Evolutionary conservation across 2,888 invertebrate species (phyloP).

Genomic region (Tanytarsus gracilentus): DNA sequence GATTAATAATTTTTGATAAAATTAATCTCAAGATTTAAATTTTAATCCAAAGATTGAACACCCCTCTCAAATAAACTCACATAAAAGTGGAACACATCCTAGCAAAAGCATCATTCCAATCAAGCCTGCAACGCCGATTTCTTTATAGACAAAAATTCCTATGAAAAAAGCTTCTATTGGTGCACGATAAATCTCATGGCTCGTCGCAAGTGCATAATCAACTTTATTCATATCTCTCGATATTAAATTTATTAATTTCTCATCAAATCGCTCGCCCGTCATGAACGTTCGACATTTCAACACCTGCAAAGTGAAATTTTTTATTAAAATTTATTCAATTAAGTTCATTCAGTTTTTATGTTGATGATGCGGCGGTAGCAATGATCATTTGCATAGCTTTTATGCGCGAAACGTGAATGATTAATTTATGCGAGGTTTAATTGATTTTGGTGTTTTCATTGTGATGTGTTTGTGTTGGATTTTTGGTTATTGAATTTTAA

Average conservation of each 20-base stretch:
- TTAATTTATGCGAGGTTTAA: too few species aligned
- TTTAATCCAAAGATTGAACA: not conserved
- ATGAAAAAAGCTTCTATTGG: constrained; percentile 52
- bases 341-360: not conserved
- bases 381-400: too few species aligned
- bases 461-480: too few species aligned
- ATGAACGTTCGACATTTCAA: constrained; percentile 29
- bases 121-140: constrained; percentile 57
- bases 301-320: constrained; percentile 13
- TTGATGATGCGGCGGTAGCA: too few species aligned
- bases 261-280: constrained; percentile 35
- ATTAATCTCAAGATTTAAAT: not conserved
- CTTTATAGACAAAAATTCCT: constrained; percentile 47
- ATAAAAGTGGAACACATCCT: constrained; percentile 60
- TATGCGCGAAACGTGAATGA: too few species aligned
- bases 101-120: constrained; percentile 62
- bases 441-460: too few species aligned
- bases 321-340: not conserved
- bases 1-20: not conserved
- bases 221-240: constrained; percentile 92
- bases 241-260: constrained; percentile 73
- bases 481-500: too few species aligned
- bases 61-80: constrained; percentile 35
- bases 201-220: constrained; percentile 78
- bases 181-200: constrained; percentile 88